A percentile compares a stretch with the other conserved stretches of the same genome.
Evolutionary conservation across 2,888 invertebrate genomes (phyloP).

Genomic region (Eurytoma adleriae): DNA sequence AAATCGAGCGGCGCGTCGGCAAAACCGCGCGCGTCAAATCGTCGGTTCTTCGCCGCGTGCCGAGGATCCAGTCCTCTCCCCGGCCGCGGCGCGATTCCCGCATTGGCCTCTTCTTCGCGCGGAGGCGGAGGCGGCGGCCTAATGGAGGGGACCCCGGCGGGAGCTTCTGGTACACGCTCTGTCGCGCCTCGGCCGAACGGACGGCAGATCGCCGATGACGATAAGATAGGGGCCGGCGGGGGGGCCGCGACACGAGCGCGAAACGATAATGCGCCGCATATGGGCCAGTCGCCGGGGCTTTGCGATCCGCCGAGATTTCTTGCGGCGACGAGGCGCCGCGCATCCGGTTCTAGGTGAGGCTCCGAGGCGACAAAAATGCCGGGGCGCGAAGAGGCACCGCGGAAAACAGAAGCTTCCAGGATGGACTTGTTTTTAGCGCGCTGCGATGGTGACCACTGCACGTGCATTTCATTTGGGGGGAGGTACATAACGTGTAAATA

Average conservation of each 20-base stretch:
- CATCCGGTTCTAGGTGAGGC: conserved; percentile 22
- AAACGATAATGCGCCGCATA: conserved; percentile 60
- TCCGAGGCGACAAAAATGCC: too few relatives aligned
- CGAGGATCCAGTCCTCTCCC: too few relatives aligned
- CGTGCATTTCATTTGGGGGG: too few relatives aligned
- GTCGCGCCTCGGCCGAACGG: conserved; percentile 60
- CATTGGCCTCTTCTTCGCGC: background rate
- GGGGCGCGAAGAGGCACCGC: background rate
- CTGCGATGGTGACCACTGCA: too few relatives aligned
- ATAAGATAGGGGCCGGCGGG: conserved; percentile 64
- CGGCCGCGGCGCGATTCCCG: background rate
- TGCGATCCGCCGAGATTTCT: background rate
- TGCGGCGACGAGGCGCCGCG: background rate
- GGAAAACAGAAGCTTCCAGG: too few relatives aligned
- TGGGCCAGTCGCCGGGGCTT: conserved; percentile 48
- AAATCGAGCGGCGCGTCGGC: background rate
- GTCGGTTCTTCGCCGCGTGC: background rate
- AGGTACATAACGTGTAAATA: too few relatives aligned
- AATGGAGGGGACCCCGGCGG: background rate
- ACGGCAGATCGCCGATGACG: conserved; percentile 63
- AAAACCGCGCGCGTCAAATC: background rate
- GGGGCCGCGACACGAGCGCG: conserved; percentile 45
- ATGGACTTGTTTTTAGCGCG: too few relatives aligned
- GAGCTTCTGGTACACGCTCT: conserved; percentile 32
- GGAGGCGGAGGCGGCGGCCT: too few relatives aligned